Evolutionary conservation across 2,113 vertebrate genomes (phyloP).

Genomic region (Ariopsis seemanni): DNA sequence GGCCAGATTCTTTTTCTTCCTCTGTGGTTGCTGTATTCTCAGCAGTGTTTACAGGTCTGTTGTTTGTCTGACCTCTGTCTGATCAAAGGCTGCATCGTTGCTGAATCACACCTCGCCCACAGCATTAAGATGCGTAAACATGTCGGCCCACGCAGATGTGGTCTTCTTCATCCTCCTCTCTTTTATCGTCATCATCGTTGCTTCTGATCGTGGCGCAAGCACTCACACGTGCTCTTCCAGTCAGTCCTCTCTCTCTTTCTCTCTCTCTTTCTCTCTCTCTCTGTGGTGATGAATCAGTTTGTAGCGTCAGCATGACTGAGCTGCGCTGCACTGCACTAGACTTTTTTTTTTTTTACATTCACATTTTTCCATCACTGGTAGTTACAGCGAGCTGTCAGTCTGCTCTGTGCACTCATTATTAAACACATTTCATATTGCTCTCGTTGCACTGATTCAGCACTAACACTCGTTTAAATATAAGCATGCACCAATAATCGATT

Average conservation of each 20-base stretch:
- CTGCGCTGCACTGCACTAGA: neutral
- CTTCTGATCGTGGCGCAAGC: neutral
- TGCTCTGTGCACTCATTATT: neutral
- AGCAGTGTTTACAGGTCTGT: neutral
- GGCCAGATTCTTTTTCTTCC: neutral
- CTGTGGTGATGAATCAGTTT: slow-evolving; percentile 22
- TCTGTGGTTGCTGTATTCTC: neutral
- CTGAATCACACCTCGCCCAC: slow-evolving; percentile 19
- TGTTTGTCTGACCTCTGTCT: slow-evolving; percentile 13
- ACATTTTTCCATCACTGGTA: neutral
- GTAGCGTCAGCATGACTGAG: slow-evolving; percentile 1
- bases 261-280: neutral
- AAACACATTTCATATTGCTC: neutral
- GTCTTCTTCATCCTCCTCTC: slow-evolving; percentile 9
- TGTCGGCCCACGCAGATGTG: slow-evolving; percentile 14
- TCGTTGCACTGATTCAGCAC: neutral
- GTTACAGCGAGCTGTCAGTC: slow-evolving; percentile 8
- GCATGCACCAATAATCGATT: neutral
- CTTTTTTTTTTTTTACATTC: neutral
- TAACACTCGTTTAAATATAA: too few species aligned
- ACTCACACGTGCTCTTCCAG: neutral
- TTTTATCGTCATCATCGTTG: slow-evolving; percentile 11
- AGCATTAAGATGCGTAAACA: neutral
- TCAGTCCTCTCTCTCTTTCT: neutral
- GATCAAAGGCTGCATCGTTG: neutral